A percentile compares a stretch with the other conserved stretches of the same genome.
phyloP scores from a whole-genome alignment of 2,888 invertebrate species.

The Germaria angustata region DNA sequence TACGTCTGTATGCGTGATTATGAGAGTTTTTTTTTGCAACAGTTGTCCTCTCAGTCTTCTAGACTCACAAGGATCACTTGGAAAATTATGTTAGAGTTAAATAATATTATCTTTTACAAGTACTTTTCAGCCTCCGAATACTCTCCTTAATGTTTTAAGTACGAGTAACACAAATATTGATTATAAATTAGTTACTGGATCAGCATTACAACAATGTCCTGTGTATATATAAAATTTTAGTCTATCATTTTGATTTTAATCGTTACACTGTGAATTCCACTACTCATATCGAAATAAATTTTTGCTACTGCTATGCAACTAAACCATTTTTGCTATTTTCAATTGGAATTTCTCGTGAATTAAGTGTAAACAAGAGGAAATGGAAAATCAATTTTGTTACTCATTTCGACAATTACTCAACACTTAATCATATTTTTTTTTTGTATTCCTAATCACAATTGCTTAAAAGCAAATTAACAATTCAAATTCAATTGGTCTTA shows the following conservation, averaged over 20 bases:
- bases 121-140: too few species aligned
- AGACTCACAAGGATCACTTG: too few species aligned
- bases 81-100: too few species aligned
- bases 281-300: not conserved
- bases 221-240: too few species aligned
- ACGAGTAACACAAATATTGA: too few species aligned
- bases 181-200: too few species aligned
- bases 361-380: constrained; percentile 52
- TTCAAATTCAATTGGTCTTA: constrained; percentile 11
- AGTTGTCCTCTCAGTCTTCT: too few species aligned
- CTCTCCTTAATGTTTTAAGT: too few species aligned
- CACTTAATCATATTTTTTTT: constrained; percentile 50
- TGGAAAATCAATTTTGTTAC: constrained; percentile 46
- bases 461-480: not conserved
- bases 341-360: constrained; percentile 17
- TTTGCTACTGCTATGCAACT: not conserved
- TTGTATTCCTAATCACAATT: not conserved
- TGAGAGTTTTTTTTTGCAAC: too few species aligned
- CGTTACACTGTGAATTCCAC: not conserved
- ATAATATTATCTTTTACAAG: too few species aligned
- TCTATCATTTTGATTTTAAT: not conserved
- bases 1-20: too few species aligned
- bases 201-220: too few species aligned
- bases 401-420: constrained; percentile 39
- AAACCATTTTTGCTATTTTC: not conserved